Evolutionary conservation across 2,888 invertebrate genomes (phyloP).

Genomic region (Agrochola lychnidis): DNA sequence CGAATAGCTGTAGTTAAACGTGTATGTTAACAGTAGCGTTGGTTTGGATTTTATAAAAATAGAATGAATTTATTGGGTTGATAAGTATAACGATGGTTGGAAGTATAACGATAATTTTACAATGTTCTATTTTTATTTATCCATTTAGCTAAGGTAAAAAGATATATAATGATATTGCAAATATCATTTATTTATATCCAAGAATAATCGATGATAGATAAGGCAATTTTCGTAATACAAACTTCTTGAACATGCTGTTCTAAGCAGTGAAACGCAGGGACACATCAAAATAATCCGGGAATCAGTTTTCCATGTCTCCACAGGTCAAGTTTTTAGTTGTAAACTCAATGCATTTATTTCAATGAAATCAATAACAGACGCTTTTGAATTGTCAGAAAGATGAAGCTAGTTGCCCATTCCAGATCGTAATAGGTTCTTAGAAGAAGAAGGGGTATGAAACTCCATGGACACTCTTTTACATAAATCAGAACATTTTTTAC

Average conservation of each 20-base stretch:
- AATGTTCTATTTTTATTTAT: background rate
- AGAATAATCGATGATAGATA: background rate
- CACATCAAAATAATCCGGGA: background rate
- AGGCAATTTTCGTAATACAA: background rate
- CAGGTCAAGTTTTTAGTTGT: background rate
- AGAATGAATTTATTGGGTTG: background rate
- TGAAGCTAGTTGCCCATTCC: background rate
- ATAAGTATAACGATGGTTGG: background rate
- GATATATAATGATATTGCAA: background rate
- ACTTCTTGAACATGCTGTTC: background rate
- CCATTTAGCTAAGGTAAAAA: background rate
- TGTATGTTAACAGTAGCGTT: constrained; percentile 10
- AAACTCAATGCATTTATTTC: background rate
- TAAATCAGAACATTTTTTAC: background rate
- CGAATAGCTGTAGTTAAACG: constrained; percentile 38
- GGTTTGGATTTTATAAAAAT: constrained; percentile 5
- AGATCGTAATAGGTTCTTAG: no score
- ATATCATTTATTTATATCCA: background rate
- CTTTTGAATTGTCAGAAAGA: background rate
- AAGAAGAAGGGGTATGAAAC: background rate
- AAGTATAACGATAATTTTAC: background rate
- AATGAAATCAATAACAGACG: background rate
- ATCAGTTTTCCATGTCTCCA: background rate
- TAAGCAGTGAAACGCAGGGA: background rate
- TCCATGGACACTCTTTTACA: background rate